These are phyloP conservation scores for Kradibia gibbosae DNA, from an alignment of 1,140 invertebrate species.

Conservation along the genomic window DNA sequence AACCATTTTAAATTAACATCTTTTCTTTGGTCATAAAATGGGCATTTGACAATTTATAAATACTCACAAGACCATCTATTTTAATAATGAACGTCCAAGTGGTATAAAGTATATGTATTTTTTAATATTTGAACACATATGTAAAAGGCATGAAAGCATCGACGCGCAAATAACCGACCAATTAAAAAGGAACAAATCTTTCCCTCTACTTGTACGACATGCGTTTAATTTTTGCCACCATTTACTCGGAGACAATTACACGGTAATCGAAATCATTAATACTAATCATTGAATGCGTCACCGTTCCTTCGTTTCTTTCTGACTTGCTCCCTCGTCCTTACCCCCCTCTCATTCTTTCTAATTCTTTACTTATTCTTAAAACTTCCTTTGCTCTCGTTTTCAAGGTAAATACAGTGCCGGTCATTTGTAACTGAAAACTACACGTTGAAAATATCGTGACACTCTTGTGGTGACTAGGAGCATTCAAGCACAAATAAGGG, in stretches of 20 bases:
- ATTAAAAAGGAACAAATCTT: conserved; percentile 2
- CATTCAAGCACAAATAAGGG: background rate
- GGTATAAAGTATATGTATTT: background rate
- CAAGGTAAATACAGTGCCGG: background rate
- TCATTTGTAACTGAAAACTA: conserved; percentile 40
- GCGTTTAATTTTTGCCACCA: background rate
- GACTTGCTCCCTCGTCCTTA: background rate
- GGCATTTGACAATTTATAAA: background rate
- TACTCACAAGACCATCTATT: background rate
- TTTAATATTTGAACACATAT: background rate
- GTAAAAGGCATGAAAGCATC: background rate
- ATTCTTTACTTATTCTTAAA: background rate
- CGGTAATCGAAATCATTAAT: conserved; percentile 30
- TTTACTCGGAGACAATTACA: background rate
- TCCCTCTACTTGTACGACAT: background rate
- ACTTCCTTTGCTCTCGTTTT: background rate
- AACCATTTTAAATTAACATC: too few species aligned
- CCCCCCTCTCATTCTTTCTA: background rate
- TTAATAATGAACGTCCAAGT: background rate
- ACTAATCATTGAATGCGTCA: background rate
- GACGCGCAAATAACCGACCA: background rate
- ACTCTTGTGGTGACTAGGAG: background rate
- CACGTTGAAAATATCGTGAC: conserved; percentile 25
- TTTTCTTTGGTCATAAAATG: background rate
- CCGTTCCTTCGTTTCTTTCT: background rate